Base-by-base conservation (phyloP, 2,113 vertebrate genomes). In the Hylia prasina region DNA sequence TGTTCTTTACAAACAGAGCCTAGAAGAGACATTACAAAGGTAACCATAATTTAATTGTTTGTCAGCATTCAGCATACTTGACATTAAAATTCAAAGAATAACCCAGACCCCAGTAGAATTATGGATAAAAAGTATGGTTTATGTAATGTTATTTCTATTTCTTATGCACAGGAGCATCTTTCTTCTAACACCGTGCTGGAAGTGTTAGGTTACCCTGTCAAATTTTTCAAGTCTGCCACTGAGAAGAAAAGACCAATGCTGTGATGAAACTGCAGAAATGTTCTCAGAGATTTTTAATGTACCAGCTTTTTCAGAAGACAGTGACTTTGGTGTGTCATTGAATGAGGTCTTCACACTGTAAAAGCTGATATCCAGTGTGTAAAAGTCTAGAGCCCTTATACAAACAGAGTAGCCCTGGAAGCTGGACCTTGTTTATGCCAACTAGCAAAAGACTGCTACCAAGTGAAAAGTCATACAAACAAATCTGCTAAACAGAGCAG, bases 141-240 rank as follows among this genome's bases (percentile, higher is more conserved):
- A 69, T 94, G 68, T 53, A 82, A 95, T 51, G 39, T 78, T 87
- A 86, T 90, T 88, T 96, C 76, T 87, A 45, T 39, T 96, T 95
- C n/a, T 90, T 88, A 94, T 94, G 89, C 87, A 93, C 50, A 86
- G 82, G 23, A 94, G 94, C 76, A 96, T 91, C 72, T 70, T 93
- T 63, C 85, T 87, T 77, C 76, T 93, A 81, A 89, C 89, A 85
- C 82, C 1, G 8, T 66, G 86, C 54, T 90, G 71, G 79, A 93
- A 94, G 94, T 91, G 91, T 96, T 89, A 93, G 91, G 89, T 88
- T 96, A 76, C 35, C 65, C 91, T 94, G 95, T 85, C 91, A 96
- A 85, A 83, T 81, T 91, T 93, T 94, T 94, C 84, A 78, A 94
- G 94, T 83, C 77, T 94, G 76, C 93, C 80, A 80, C 88, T 78